Base-by-base conservation (phyloP, 2,113 vertebrate genomes). In the Maccullochella peelii region DNA sequence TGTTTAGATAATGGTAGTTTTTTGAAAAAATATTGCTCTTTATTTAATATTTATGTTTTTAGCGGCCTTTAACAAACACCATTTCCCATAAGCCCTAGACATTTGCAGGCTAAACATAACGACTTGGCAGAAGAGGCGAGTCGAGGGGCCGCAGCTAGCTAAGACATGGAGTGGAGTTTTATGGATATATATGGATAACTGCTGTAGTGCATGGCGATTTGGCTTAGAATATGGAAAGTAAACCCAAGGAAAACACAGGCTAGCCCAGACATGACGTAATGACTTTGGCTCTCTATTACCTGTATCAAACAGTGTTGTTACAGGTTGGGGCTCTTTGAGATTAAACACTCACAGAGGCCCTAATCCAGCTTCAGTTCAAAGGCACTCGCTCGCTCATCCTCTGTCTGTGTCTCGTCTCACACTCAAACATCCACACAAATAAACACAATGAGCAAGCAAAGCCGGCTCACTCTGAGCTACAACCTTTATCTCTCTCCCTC, bases 281-380 rank as follows among this genome's bases (percentile, higher is more conserved):
- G 44, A 15, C 12, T 44, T 44, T 44, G 44, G 44, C 44, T 21
- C 57, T 62, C 8, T 3, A 21, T 86, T 76, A 87, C 87, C 83
- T 84, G 68, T 69, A 78, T 84, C 80, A 84, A 74, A 82, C 25
- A 0, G 21, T 65, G 82, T 42, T 23, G 62, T 78, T 82, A 65
- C 80, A 86, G 80, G 70, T 63, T 66, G 42, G 67, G 49, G 25
- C 59, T 36, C 55, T 66, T 30, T 71, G 73, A 86, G 79, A 87
- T 89, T 83, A 82, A 86, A 77, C 67, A 42, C 33, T 73, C 42
- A 25, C 16, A 30, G 76, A 71, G 66, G 76, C 63, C 58, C 70
- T 87, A 91, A 89, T 87, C 77, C 89, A 54, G 76, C 50, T 57
- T 63, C 52, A 50, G 59, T 83, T 85, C 57, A 79, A 82, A 87